Evolutionary conservation across 2,888 invertebrate genomes (phyloP).

Genomic region (Trichogramma evanescens): DNA sequence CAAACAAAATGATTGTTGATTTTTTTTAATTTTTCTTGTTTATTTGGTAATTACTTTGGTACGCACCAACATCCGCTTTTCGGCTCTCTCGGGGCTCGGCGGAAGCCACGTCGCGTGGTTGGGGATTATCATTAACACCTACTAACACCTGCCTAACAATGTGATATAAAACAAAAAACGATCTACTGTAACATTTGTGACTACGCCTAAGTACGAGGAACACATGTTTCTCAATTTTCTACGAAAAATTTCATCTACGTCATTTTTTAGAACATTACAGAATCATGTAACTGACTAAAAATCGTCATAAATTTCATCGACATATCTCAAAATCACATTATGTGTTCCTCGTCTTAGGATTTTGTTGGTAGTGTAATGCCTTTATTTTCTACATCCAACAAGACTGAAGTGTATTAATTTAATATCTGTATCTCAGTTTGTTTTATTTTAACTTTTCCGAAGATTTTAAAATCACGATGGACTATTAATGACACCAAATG

Average conservation of each 20-base stretch:
- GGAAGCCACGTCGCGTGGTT: constrained; percentile 46
- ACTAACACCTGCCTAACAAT: constrained; percentile 41
- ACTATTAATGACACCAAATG: no score
- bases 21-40: constrained; percentile 4
- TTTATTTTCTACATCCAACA: no score
- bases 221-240: neutral
- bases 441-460: no score
- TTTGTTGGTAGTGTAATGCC: no score
- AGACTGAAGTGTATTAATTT: no score
- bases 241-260: neutral
- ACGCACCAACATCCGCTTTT: constrained; percentile 41
- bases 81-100: constrained; percentile 49
- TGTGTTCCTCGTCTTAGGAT: no score
- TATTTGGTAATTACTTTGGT: constrained; percentile 24
- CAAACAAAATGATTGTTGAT: neutral
- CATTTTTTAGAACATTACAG: neutral
- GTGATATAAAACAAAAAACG: neutral
- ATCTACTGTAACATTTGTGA: neutral
- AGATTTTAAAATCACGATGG: no score
- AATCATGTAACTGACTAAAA: neutral
- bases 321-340: neutral
- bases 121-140: constrained; percentile 38
- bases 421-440: no score
- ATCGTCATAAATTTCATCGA: neutral
- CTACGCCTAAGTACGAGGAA: neutral